These are phyloP conservation scores for Cyrtonyx montezumae DNA, from an alignment of 2,113 vertebrate genomes.

Conservation along the genomic window DNA sequence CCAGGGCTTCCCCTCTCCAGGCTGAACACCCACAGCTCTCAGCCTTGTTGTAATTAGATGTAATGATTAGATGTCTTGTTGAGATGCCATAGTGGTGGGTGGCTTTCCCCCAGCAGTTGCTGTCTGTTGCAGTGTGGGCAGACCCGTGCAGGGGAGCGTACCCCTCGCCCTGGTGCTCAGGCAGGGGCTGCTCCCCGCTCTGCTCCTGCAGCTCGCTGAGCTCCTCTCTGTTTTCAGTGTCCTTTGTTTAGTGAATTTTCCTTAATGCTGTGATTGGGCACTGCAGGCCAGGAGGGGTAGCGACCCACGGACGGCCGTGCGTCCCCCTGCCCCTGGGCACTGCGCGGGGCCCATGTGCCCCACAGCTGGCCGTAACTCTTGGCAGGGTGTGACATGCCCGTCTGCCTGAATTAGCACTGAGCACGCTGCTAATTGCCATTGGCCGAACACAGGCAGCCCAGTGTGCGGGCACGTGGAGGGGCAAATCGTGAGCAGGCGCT, in stretches of 20 bases:
- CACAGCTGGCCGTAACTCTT: slow-evolving; percentile 65
- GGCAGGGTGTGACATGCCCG: slow-evolving; percentile 70
- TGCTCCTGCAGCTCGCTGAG: neutral
- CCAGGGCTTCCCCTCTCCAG: neutral
- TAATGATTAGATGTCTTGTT: neutral
- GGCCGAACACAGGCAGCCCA: slow-evolving; percentile 70
- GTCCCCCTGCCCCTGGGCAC: too few species aligned
- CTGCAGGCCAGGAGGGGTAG: too few species aligned
- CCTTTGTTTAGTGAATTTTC: too few species aligned
- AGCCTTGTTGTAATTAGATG: neutral
- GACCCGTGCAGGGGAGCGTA: neutral
- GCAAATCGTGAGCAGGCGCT: slow-evolving; percentile 60
- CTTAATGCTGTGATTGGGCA: too few species aligned
- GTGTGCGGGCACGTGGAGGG: slow-evolving; percentile 70
- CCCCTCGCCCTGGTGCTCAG: neutral
- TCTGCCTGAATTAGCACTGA: slow-evolving; percentile 73
- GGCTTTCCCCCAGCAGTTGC: too few species aligned
- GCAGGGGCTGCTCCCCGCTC: neutral
- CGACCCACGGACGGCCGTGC: too few species aligned
- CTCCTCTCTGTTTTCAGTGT: too few species aligned
- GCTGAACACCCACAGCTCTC: neutral
- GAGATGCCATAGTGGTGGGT: neutral
- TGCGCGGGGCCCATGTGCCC: too few species aligned
- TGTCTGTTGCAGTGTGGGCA: too few species aligned
- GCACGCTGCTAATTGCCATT: slow-evolving; percentile 78